These are phyloP conservation scores for Nasonovia ribisnigri DNA, from an alignment of 2,888 invertebrate species.

Conservation along the genomic window DNA sequence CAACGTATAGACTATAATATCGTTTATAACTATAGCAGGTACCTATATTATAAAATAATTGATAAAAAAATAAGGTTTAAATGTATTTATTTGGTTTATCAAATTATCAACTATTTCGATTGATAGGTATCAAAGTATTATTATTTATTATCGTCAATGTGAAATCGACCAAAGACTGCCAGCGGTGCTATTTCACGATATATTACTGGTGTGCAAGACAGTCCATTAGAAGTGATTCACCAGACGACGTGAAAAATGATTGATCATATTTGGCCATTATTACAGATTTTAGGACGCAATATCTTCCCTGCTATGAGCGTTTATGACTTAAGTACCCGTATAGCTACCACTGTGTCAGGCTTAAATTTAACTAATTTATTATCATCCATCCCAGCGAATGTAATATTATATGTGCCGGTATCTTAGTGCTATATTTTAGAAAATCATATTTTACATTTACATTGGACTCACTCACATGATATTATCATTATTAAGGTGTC, in stretches of 20 bases:
- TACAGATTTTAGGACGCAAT: neutral
- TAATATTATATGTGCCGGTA: neutral
- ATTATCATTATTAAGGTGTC: neutral
- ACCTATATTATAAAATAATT: neutral
- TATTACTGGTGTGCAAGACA: neutral
- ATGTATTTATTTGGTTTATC: neutral
- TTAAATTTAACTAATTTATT: conserved; percentile 9
- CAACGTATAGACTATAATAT: neutral
- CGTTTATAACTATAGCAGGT: neutral
- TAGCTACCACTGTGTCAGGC: neutral
- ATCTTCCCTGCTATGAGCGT: neutral
- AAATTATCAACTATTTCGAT: neutral
- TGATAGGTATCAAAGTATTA: neutral
- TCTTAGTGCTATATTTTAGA: neutral
- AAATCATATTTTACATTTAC: neutral
- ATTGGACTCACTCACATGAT: neutral
- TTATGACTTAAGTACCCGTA: neutral
- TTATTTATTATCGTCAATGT: neutral
- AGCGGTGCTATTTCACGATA: neutral
- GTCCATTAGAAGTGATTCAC: neutral
- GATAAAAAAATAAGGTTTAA: neutral
- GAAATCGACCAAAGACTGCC: neutral
- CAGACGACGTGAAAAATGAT: conserved; percentile 14
- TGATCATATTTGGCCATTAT: neutral
- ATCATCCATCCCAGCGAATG: neutral